phyloP scores from a whole-genome alignment of 1,140 invertebrate species.

The Apis florea region DNA sequence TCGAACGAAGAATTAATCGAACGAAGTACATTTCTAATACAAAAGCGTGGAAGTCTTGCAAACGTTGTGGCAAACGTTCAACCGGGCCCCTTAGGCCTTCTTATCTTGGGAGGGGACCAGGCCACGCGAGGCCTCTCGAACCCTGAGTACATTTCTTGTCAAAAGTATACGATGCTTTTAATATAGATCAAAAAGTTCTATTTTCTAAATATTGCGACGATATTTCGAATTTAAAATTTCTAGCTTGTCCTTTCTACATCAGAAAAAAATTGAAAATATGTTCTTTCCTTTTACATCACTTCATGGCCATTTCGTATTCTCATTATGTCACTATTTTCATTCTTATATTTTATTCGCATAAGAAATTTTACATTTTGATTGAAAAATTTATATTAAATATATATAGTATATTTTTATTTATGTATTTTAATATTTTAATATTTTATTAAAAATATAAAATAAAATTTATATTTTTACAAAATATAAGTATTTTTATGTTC shows the following conservation, averaged over 20 bases:
- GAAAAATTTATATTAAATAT: background rate
- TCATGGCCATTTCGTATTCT: background rate
- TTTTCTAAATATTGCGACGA: background rate
- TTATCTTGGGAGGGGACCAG: slow-evolving; percentile 56
- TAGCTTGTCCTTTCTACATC: slow-evolving; percentile 6
- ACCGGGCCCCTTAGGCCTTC: slow-evolving; percentile 47
- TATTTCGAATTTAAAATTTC: slow-evolving; percentile 24
- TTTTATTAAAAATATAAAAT: background rate
- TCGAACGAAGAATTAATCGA: background rate
- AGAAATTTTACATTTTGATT: background rate
- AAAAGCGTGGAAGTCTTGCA: slow-evolving; percentile 26
- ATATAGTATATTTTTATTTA: background rate
- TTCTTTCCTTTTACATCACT: background rate
- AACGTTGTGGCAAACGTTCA: slow-evolving; percentile 46
- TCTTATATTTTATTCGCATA: background rate
- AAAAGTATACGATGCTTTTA: slow-evolving; percentile 40
- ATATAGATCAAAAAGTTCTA: background rate
- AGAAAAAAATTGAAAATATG: background rate
- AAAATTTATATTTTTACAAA: background rate
- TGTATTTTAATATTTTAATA: too few species aligned
- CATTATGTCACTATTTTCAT: background rate
- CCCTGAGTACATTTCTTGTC: slow-evolving; percentile 48
- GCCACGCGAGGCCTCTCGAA: slow-evolving; percentile 46
- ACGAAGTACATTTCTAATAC: slow-evolving; percentile 42
- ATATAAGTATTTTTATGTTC: background rate